Conservation (phyloP, 2,888 invertebrate genomes). For the Yponomeuta sedellus region DNA sequence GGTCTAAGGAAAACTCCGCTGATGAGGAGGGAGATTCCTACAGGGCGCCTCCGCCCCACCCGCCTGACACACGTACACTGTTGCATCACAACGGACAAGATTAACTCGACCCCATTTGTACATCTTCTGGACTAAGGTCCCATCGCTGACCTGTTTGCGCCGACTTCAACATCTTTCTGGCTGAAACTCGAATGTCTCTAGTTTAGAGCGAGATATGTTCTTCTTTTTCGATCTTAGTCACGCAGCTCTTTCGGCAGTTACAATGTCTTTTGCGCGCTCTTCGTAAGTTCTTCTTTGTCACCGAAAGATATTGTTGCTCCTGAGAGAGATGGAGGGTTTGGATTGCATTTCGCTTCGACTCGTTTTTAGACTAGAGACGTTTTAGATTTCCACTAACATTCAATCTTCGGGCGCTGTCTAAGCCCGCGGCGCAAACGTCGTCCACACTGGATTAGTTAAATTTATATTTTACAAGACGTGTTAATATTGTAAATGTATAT, state of each 20-base stretch:
- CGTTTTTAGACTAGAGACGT: slow-evolving; percentile 41
- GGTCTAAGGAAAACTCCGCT: slow-evolving; percentile 78
- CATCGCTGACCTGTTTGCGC: background rate
- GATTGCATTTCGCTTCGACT: no score
- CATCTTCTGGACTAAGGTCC: slow-evolving; percentile 20
- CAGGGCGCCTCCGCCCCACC: slow-evolving; percentile 71
- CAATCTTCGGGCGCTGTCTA: background rate
- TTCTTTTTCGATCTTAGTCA: background rate
- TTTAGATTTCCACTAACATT: slow-evolving; percentile 35
- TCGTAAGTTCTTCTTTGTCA: background rate
- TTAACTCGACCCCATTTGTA: slow-evolving; percentile 49
- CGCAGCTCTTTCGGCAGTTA: slow-evolving; percentile 1
- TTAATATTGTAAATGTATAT: slow-evolving; percentile 75
- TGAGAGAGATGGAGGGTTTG: background rate
- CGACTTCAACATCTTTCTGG: slow-evolving; percentile 30
- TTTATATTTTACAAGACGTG: slow-evolving; percentile 69
- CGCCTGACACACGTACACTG: slow-evolving; percentile 79
- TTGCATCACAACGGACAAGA: slow-evolving; percentile 89
- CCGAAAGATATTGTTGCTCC: slow-evolving; percentile 5
- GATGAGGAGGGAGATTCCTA: slow-evolving; percentile 74
- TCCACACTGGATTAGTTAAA: slow-evolving; percentile 68
- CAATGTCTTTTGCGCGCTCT: slow-evolving; percentile 7
- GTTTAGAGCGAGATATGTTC: background rate
- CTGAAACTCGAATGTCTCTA: slow-evolving; percentile 18
- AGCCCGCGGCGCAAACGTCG: slow-evolving; percentile 36